Conservation (phyloP, 1,140 invertebrate genomes). For the Hylyphantes graminicola region DNA sequence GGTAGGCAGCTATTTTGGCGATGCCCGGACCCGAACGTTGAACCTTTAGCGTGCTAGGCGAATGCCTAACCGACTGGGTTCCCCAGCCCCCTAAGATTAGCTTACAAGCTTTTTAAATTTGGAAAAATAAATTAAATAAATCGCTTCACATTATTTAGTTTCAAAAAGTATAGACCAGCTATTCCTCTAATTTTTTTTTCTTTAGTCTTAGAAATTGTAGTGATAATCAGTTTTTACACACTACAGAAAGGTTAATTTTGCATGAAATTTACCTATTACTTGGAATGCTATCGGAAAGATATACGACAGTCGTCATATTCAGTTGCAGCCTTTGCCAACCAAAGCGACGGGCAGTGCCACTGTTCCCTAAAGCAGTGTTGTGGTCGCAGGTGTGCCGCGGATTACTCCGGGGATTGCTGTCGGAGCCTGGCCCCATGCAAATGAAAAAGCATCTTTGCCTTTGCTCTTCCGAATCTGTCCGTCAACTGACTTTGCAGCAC, state of each 20-base stretch:
- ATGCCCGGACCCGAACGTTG: too few relatives aligned
- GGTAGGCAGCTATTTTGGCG: too few relatives aligned
- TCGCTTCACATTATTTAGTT: too few relatives aligned
- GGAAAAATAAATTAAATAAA: too few relatives aligned
- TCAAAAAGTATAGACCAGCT: neutral
- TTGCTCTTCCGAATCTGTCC: conserved; percentile 44
- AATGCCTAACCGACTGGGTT: too few relatives aligned
- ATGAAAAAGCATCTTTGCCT: conserved; percentile 53
- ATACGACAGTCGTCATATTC: neutral
- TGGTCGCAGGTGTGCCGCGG: neutral
- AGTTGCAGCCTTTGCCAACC: neutral
- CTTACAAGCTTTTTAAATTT: too few relatives aligned
- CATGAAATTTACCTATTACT: neutral
- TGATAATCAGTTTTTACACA: neutral
- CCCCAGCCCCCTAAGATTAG: too few relatives aligned
- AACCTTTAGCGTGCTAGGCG: too few relatives aligned
- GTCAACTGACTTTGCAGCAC: conserved; percentile 17
- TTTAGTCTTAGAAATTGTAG: neutral
- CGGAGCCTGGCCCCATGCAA: conserved; percentile 25
- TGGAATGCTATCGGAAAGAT: neutral
- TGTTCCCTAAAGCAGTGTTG: conserved; percentile 14
- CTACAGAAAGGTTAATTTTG: neutral
- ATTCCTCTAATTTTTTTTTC: neutral
- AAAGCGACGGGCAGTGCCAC: conserved; percentile 28
- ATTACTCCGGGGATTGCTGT: neutral